Evolutionary conservation across 2,888 invertebrate species (phyloP), one percentile per base, ranked within the genome.

Genomic region (Zelleria hepariella): DNA sequence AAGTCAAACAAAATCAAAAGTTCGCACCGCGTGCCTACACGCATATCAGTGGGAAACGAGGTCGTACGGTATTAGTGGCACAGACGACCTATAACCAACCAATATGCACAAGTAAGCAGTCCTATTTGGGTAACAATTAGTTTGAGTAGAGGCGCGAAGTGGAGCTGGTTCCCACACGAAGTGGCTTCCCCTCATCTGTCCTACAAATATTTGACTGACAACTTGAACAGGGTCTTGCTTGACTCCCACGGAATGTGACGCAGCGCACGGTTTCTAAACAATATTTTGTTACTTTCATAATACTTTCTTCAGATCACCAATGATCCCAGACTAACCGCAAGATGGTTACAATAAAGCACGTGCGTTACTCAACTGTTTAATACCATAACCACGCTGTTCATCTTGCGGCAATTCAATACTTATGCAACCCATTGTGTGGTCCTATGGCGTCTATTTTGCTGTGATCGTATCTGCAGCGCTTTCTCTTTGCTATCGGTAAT

Each of bases 391-490:
- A 56, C 27, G 32, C 65, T 66, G 67, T 71, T 71, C 66, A 60
- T 64, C 62, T 65, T 61, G 24, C 62, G 62, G 60, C 63, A 67
- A 69, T 67, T n/a, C 48, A 63, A 60, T 65, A 62, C 63, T 82
- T 82, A 73, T 70, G 71, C 69, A 80, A 82, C 63, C 69, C 65
- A 77, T 80, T 80, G 75, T 81, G 71, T 71, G 68, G n/a, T 7
- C 42, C 54, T 20, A 23, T 32, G 49, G 32, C 8, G 23, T 42
- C 56, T 57, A 23, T 47, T 48, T 23, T 58, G n/a, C 48, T 18
- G 23, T 7, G 57, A 57, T 57, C 70, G 71, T 72, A 72, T 73
- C 73, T 72, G 70, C 65, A 65, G 32, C 63, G 73, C 80, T 84
- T 82, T 83, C 82, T 77, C 77, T 67, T 69, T 21, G 25, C 10